Conservation (phyloP, 2,888 invertebrate species). For the Volucella zonaria region DNA sequence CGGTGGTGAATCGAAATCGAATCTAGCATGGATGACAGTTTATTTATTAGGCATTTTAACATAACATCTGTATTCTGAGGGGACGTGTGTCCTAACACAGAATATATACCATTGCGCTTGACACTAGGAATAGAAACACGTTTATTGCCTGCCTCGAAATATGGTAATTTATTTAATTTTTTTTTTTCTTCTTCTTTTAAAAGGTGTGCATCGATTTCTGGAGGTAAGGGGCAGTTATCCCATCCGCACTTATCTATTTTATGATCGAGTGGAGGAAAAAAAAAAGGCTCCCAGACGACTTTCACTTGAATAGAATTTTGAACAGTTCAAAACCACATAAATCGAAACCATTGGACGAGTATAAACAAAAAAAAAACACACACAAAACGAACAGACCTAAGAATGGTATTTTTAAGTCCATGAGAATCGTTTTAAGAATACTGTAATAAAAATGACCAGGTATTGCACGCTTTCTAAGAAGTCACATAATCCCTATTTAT, state of each 20-base stretch:
- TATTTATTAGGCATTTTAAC: constrained; percentile 17
- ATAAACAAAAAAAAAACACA: too few species aligned
- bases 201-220: background rate
- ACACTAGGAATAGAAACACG: background rate
- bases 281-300: background rate
- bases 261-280: too few species aligned
- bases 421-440: too few species aligned
- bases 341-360: too few species aligned
- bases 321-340: background rate
- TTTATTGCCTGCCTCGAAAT: constrained; percentile 4
- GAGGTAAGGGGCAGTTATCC: background rate
- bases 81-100: constrained; percentile 5
- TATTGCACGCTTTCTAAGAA: too few species aligned
- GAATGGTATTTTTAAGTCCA: too few species aligned
- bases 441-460: too few species aligned
- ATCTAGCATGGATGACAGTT: constrained; percentile 19
- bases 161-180: background rate
- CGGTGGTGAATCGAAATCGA: constrained; percentile 15
- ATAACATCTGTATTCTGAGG: constrained; percentile 46
- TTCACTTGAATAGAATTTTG: constrained; percentile 9
- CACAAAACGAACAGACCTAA: too few species aligned
- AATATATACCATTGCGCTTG: constrained; percentile 6
- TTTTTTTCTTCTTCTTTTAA: too few species aligned
- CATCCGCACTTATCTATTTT: too few species aligned
- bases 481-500: too few species aligned